Conservation (phyloP, 2,888 invertebrate species). For the Andricus quercusramuli region DNA sequence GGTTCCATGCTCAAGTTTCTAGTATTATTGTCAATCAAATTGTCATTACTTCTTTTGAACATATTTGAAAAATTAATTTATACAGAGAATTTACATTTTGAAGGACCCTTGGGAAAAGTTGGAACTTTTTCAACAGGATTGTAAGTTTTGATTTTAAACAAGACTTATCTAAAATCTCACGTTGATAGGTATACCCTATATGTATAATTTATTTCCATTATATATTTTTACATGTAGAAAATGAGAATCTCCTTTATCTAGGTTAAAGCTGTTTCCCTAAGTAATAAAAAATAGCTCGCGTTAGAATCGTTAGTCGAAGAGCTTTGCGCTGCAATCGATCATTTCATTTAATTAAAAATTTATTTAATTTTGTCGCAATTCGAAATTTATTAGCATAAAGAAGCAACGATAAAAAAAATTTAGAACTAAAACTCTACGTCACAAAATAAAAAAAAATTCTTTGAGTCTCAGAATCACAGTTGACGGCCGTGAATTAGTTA, state of each 20-base stretch:
- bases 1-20: slow-evolving; percentile 34
- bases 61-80: background rate
- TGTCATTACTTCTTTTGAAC: background rate
- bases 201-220: slow-evolving; percentile 10
- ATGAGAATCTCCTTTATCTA: background rate
- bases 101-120: background rate
- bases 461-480: background rate
- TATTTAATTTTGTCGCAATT: background rate
- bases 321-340: background rate
- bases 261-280: background rate
- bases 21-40: background rate
- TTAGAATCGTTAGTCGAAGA: background rate
- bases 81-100: background rate
- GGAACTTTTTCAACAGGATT: background rate
- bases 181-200: background rate
- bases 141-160: background rate
- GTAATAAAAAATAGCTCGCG: background rate
- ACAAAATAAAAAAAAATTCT: background rate
- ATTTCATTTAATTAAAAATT: background rate
- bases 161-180: background rate
- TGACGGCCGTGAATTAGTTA: slow-evolving; percentile 47
- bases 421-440: background rate
- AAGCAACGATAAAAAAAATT: background rate
- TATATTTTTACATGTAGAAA: slow-evolving; percentile 32
- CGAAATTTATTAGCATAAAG: background rate